phyloP scores from a whole-genome alignment of 2,888 invertebrate species.

The Apodemia duryi region DNA sequence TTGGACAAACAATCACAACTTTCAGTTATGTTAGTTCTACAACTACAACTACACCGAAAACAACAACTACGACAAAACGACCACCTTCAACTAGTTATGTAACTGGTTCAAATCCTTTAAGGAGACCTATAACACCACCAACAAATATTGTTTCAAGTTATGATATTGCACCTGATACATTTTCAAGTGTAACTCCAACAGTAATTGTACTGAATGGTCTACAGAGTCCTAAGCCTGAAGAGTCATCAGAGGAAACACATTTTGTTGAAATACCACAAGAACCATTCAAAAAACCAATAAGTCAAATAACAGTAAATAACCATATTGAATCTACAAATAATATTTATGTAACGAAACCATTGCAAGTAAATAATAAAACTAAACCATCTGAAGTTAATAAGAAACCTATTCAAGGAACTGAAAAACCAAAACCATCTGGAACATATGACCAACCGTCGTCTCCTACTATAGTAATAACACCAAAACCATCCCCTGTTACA shows the following conservation, averaged over 20 bases:
- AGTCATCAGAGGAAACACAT: slow-evolving; percentile 49
- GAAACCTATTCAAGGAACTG: slow-evolving; percentile 22
- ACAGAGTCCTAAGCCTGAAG: slow-evolving; percentile 51
- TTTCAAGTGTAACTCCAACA: slow-evolving; percentile 71
- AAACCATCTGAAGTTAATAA: slow-evolving; percentile 62
- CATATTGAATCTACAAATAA: slow-evolving; percentile 79
- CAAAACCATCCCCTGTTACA: slow-evolving; percentile 79
- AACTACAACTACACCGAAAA: slow-evolving; percentile 40
- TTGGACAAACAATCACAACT: slow-evolving; percentile 59
- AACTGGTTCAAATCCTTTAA: slow-evolving; percentile 66
- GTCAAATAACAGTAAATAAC: slow-evolving; percentile 80
- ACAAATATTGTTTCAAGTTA: slow-evolving; percentile 48
- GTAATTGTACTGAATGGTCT: slow-evolving; percentile 63
- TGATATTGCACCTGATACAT: slow-evolving; percentile 56
- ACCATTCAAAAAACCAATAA: slow-evolving; percentile 70
- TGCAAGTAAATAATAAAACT: slow-evolving; percentile 29
- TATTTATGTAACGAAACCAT: slow-evolving; percentile 64
- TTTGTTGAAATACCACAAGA: slow-evolving; percentile 75
- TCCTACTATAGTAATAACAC: slow-evolving; percentile 83
- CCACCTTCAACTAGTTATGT: slow-evolving; percentile 72
- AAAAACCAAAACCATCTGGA: slow-evolving; percentile 56
- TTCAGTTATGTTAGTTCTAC: slow-evolving; percentile 65
- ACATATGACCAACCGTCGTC: slow-evolving; percentile 74
- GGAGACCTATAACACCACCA: slow-evolving; percentile 62
- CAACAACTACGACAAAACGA: slow-evolving; percentile 52